Conservation (phyloP, 2,888 invertebrate species). For the Drosophila affinis region DNA sequence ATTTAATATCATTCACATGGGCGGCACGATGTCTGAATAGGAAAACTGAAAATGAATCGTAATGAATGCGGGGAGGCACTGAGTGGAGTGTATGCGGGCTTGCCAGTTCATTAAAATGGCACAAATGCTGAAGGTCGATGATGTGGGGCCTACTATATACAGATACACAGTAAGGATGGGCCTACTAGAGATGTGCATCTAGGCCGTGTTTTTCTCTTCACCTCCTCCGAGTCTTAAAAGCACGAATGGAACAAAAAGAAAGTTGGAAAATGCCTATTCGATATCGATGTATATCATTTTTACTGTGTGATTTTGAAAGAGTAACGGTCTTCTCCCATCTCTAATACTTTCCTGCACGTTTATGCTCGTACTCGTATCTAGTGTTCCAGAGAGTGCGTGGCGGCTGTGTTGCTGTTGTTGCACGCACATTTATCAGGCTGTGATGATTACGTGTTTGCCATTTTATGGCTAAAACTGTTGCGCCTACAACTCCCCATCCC, state of each 20-base stretch:
- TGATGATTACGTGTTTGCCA: conserved; percentile 72
- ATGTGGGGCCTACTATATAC: conserved; percentile 6
- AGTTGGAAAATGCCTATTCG: no score
- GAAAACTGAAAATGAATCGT: conserved; percentile 67
- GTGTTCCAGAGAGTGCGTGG: conserved; percentile 14
- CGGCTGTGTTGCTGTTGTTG: conserved; percentile 19
- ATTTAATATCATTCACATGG: conserved; percentile 10
- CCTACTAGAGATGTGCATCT: background rate
- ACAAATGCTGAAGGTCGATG: conserved; percentile 42
- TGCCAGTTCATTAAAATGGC: conserved; percentile 46
- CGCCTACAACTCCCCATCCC: conserved; percentile 43
- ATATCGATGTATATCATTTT: background rate
- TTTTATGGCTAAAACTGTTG: conserved; percentile 75
- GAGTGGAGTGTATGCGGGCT: conserved; percentile 34
- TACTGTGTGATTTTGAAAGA: background rate
- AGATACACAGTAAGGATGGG: background rate
- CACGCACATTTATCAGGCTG: conserved; percentile 71
- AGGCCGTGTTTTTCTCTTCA: background rate
- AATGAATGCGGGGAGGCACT: conserved; percentile 59
- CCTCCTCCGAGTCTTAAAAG: no score
- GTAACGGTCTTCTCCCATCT: background rate
- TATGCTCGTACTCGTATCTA: conserved; percentile 1
- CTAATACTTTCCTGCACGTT: background rate
- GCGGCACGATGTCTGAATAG: conserved; percentile 63
- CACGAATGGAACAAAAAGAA: no score